Evolutionary conservation across 1,140 invertebrate genomes (phyloP), one percentile per base, ranked within the genome.

Genomic region (Megalonaias nervosa): DNA sequence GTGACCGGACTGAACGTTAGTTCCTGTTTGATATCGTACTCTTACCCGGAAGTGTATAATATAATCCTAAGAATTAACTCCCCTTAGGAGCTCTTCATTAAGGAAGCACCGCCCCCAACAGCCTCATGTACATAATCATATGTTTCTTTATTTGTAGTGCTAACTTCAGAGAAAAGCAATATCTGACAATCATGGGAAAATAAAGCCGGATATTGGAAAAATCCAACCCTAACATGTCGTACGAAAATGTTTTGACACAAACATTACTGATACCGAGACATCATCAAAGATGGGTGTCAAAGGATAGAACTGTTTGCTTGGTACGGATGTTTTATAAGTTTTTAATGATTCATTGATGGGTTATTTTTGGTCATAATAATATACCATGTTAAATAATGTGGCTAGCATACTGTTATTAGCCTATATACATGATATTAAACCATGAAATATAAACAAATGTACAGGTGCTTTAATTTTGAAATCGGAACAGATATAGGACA

Each of bases 231-330:
- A 69, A 62, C 6, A 75, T 75, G 66, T 38, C 67, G 21, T 31
- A 26, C 16, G 76, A 78, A 0, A 61, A 55, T 23, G 31, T 73
- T 12, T 55, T 78, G 5, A 64, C 71, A 60, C 71, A 78, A 58
- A 61, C 69, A 31, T 67, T 78, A 6, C 68, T 68, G 19, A 78
- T 78, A 13, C 76, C 76, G 11, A 73, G 55, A 55, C 71, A 78
- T 64, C 71, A 73, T n/a, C 76, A 78, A 55, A 65, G 66, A 38
- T n/a, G 19, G 55, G 60, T 78, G 17, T 73, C 76, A 14, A 11
- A 48, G 15, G 64, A 60, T 1, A 73, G 76, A 69, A 26, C 56
- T 3, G 68, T 78, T 59, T 78, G 76, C 68, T 48, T 78, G 76
- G 76, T 78, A 67, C 56, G 62, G 21, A 70, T 58, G 21, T 59